Conservation (phyloP, 2,888 invertebrate species). For the Stictocephala bisonia region DNA sequence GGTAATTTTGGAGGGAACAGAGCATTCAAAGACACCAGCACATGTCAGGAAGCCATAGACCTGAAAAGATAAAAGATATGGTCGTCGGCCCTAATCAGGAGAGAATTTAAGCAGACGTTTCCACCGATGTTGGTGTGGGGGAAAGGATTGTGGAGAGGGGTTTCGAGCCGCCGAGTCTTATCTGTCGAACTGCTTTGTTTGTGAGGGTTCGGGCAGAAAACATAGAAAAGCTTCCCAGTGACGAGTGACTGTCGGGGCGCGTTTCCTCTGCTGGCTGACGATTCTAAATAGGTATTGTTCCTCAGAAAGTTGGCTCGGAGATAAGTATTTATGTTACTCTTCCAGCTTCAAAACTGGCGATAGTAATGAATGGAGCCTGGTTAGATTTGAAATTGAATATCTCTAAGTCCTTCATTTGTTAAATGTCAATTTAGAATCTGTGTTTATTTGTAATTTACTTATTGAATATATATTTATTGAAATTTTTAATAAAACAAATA, state of each 20-base stretch:
- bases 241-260: no score
- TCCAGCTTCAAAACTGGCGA: neutral
- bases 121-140: neutral
- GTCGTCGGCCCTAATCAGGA: slow-evolving; percentile 30
- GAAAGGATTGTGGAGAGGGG: neutral
- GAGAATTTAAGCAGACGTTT: slow-evolving; percentile 34
- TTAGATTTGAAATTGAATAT: no score
- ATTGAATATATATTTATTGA: no score
- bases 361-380: no score
- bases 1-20: no score
- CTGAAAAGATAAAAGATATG: slow-evolving; percentile 39
- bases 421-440: no score
- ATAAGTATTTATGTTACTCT: slow-evolving; percentile 17
- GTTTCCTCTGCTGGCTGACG: no score
- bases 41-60: no score
- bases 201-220: slow-evolving; percentile 33
- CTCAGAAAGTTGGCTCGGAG: neutral
- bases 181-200: slow-evolving; percentile 37
- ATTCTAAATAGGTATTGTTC: slow-evolving; percentile 35
- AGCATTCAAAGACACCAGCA: no score
- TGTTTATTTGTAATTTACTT: no score
- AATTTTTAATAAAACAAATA: no score
- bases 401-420: no score
- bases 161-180: slow-evolving; percentile 7
- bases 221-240: slow-evolving; percentile 27